A percentile compares a stretch with the other conserved stretches of the same genome.
phyloP scores from a whole-genome alignment of 2,113 vertebrate species.

The Caloenas nicobarica region DNA sequence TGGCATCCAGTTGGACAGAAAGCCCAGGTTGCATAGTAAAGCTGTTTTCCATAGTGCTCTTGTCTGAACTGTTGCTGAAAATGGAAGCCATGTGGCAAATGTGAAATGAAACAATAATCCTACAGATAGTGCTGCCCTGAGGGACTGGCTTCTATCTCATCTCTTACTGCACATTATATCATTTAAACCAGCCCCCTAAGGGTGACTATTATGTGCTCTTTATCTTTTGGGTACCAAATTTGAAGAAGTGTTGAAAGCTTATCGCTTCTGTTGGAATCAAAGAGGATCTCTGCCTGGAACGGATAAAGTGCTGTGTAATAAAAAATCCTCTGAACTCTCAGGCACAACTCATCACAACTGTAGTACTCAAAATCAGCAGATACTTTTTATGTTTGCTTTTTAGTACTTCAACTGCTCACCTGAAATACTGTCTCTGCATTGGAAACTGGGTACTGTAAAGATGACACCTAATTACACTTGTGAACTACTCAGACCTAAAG shows the following conservation, averaged over 20 bases:
- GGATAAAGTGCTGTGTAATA: not conserved
- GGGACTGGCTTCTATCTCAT: not conserved
- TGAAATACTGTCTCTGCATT: not conserved
- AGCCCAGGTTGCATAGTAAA: not conserved
- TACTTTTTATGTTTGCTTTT: not conserved
- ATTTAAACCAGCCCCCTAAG: not conserved
- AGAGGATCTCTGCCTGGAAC: not conserved
- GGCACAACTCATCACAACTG: not conserved
- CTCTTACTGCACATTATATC: not conserved
- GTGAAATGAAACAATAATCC: constrained; percentile 1
- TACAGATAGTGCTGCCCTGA: not conserved
- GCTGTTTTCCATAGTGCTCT: not conserved
- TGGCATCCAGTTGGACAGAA: not conserved
- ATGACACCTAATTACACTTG: not conserved
- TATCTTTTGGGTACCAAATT: not conserved
- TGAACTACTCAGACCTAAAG: not conserved
- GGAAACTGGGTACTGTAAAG: not conserved
- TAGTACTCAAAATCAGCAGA: not conserved
- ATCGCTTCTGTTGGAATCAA: not conserved
- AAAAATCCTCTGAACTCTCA: not conserved
- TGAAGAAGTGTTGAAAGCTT: constrained; percentile 1
- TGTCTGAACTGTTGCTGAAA: not conserved
- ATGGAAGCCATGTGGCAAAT: not conserved
- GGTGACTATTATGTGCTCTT: not conserved
- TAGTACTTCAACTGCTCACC: not conserved